Conservation (phyloP, 2,797 vertebrate species). For the Schizothorax lantsangensis region DNA sequence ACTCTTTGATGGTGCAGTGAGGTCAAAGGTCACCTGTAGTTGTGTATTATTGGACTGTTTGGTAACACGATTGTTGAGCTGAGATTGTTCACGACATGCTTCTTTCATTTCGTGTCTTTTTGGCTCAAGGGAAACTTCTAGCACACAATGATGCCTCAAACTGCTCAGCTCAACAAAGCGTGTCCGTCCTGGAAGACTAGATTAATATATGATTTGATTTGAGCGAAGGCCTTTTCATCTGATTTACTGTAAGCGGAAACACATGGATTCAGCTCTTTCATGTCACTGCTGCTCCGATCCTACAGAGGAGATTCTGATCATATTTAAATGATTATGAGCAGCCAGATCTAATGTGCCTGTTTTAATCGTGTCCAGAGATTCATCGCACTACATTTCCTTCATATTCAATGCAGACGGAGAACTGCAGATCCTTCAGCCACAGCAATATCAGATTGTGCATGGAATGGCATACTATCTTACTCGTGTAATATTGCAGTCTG, state of each 20-base stretch:
- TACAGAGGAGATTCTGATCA: slow-evolving; percentile 51
- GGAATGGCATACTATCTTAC: neutral
- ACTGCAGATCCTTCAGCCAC: slow-evolving; percentile 1
- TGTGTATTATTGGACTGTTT: slow-evolving; percentile 5
- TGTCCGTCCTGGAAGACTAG: slow-evolving; percentile 55
- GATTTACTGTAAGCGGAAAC: slow-evolving; percentile 88
- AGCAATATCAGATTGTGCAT: neutral
- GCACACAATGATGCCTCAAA: slow-evolving; percentile 32
- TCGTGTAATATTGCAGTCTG: neutral
- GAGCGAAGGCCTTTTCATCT: slow-evolving; percentile 87
- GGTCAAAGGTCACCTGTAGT: slow-evolving; percentile 32
- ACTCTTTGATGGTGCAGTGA: neutral
- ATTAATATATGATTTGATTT: slow-evolving; percentile 85
- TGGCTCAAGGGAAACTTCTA: slow-evolving; percentile 37
- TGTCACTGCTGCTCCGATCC: slow-evolving; percentile 73
- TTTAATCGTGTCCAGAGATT: slow-evolving; percentile 40
- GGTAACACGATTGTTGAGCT: neutral
- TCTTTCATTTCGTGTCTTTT: slow-evolving; percentile 30
- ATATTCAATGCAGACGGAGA: neutral
- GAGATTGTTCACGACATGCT: slow-evolving; percentile 30
- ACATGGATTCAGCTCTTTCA: slow-evolving; percentile 82
- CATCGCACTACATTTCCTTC: neutral
- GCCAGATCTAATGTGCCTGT: slow-evolving; percentile 38
- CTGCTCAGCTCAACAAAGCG: slow-evolving; percentile 5
- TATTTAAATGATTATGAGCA: slow-evolving; percentile 47